Evolutionary conservation across 2,888 invertebrate genomes (phyloP), one percentile per base, ranked within the genome.

Genomic region (Brachylomia viminalis): DNA sequence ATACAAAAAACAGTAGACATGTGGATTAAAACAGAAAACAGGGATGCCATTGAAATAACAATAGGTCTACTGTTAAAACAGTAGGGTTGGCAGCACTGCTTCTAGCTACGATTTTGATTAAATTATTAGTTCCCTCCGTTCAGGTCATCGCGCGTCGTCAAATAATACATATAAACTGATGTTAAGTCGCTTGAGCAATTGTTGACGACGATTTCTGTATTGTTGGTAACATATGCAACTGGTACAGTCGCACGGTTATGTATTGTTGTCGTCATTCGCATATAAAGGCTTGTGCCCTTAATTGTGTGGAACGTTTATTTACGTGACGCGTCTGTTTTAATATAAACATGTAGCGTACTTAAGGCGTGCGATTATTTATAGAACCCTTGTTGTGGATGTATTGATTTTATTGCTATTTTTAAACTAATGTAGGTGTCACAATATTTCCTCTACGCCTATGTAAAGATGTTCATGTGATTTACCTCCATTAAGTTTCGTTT

Each of bases 81-180:
- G 11, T 23, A 59, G 11, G 33, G 33, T 59, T 11, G 33, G 33
- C 59, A 59, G 33, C 33, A 11, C 59, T 75, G 77, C 87, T 85
- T 70, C 77, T 87, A 83, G 86, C 82, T 83, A 86, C 85, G 86
- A 81, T 89, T 92, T 91, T 92, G 92, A 94, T 94, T 92, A 92
- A 94, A 93, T 93, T 93, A 94, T 93, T 93, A 90, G 88, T 87
- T 80, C 75, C 70, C 72, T 80, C 68, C 82, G 80, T 76, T 81
- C 75, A 79, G 58, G 77, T 54, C 49, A 11, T 17, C 30, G 45
- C 20, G 67, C 70, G 59, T 54, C 75, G 67, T 80, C 75, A 88
- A 89, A 89, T 89, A 87, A 88, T 87, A 88, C 85, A 86, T 88
- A 89, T 88, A 89, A 90, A 90, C 87, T 85, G 83, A 82, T 77